Conservation (phyloP, 1,140 invertebrate species). For the Trichonephila clavata region DNA sequence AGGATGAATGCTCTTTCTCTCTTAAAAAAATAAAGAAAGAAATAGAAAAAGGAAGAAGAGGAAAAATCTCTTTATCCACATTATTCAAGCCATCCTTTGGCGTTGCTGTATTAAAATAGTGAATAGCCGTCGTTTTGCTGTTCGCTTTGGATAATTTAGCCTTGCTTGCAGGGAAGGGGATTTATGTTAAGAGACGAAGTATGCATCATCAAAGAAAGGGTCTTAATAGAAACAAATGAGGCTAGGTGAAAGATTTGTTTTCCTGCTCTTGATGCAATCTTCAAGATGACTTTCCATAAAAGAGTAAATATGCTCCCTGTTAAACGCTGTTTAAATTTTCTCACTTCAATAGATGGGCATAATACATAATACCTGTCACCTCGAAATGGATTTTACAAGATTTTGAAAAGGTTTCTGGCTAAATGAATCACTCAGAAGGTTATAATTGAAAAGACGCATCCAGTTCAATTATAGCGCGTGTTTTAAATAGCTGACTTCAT, state of each 20-base stretch:
- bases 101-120: background rate
- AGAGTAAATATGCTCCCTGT: too few relatives aligned
- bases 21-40: background rate
- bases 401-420: too few relatives aligned
- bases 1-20: background rate
- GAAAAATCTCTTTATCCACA: background rate
- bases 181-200: background rate
- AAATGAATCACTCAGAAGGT: too few relatives aligned
- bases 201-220: background rate
- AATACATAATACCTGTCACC: too few relatives aligned
- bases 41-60: background rate
- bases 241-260: background rate
- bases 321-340: too few relatives aligned
- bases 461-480: too few relatives aligned
- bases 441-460: too few relatives aligned
- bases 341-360: too few relatives aligned
- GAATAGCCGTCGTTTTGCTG: background rate
- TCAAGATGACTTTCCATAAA: background rate
- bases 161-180: background rate
- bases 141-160: slow-evolving; percentile 11
- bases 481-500: too few relatives aligned
- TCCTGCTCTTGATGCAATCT: background rate
- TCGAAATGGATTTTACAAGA: too few relatives aligned
- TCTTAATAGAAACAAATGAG: slow-evolving; percentile 22
- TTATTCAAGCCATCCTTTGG: background rate